A percentile compares a stretch with the other conserved stretches of the same genome.
Evolutionary conservation across 2,113 vertebrate species (phyloP).

Genomic region (Ctenomys sociabilis): DNA sequence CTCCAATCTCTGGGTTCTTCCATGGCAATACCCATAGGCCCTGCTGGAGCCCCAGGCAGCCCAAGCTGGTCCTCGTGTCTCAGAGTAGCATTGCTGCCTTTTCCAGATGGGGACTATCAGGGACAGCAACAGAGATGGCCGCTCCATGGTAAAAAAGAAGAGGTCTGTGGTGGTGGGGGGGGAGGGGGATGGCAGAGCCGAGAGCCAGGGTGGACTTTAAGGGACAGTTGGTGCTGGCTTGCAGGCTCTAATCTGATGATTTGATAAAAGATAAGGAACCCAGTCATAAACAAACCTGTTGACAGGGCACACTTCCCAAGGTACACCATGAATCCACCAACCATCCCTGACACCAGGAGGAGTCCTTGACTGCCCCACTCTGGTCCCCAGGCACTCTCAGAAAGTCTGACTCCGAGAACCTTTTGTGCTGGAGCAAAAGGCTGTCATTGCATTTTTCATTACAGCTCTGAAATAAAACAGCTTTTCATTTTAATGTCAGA

Average conservation of each 20-base stretch:
- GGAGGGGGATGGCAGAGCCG: not conserved
- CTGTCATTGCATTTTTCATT: not conserved
- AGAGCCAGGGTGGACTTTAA: not conserved
- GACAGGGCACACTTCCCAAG: slow-evolving; percentile 38
- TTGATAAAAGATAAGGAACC: slow-evolving; percentile 34
- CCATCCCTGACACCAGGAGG: not conserved
- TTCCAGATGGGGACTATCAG: not conserved
- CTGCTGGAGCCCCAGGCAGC: not conserved
- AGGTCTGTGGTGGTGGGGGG: not conserved
- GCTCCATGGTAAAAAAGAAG: not conserved
- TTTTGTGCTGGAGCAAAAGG: slow-evolving; percentile 65
- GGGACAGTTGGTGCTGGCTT: not conserved
- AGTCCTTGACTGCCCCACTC: not conserved
- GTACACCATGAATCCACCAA: slow-evolving; percentile 44
- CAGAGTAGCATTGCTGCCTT: not conserved
- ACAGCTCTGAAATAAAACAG: slow-evolving; percentile 24
- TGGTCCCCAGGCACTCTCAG: not conserved
- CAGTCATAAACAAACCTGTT: not conserved
- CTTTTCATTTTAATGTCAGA: slow-evolving; percentile 53
- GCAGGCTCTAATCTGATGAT: slow-evolving; percentile 1
- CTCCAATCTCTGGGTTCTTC: not conserved
- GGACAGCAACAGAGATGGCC: not conserved
- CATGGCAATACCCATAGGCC: not conserved
- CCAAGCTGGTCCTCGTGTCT: no score
- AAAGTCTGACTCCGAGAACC: not conserved